phyloP scores from a whole-genome alignment of 2,797 vertebrate species.

The Gymnothorax reevesii region DNA sequence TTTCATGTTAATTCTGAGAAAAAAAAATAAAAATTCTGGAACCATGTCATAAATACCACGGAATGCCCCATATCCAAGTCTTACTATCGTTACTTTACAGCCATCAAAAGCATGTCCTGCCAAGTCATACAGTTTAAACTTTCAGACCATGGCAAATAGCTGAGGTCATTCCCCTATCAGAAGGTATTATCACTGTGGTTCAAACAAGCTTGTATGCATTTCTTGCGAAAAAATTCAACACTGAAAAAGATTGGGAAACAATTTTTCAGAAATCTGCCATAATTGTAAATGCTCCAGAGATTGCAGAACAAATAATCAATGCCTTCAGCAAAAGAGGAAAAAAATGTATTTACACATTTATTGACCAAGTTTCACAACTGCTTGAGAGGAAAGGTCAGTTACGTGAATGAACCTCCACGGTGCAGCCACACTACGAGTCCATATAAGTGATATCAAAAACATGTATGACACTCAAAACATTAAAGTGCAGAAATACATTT shows the following conservation, averaged over 20 bases:
- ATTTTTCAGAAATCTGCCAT: neutral
- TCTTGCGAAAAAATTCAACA: neutral
- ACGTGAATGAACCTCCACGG: neutral
- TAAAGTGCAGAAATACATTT: neutral
- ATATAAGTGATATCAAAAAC: neutral
- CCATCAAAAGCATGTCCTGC: neutral
- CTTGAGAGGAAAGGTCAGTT: slow-evolving; percentile 11
- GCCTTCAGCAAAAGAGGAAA: neutral
- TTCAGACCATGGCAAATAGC: too few relatives aligned
- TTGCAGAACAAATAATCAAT: neutral
- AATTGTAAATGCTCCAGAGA: neutral
- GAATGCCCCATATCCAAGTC: neutral
- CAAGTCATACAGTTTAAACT: neutral
- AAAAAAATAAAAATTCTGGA: too few relatives aligned
- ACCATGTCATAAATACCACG: too few relatives aligned
- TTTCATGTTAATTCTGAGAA: too few relatives aligned
- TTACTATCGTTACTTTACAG: neutral
- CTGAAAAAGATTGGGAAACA: neutral
- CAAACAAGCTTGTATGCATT: neutral
- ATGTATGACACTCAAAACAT: neutral
- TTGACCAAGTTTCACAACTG: slow-evolving; percentile 33
- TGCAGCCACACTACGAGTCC: neutral
- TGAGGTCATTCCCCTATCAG: neutral
- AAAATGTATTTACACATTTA: slow-evolving; percentile 9
- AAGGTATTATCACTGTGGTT: neutral